Percentiles rank a stretch among this genome's conserved stretches.
These are phyloP conservation scores for Trialeurodes vaporariorum DNA, from an alignment of 1,140 invertebrate genomes.

Conservation along the genomic window DNA sequence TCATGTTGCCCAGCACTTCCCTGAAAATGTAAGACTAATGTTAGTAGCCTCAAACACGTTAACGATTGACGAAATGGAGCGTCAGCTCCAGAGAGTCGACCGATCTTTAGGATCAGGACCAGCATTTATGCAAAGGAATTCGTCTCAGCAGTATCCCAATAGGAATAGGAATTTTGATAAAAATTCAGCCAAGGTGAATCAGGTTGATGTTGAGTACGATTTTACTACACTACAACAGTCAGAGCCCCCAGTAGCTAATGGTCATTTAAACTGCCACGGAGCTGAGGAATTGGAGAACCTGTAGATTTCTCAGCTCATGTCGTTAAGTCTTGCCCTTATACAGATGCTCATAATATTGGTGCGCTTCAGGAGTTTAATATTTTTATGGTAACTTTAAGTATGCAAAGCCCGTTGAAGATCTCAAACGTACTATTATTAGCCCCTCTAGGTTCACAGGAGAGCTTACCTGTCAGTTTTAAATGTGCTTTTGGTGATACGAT, in stretches of 20 bases:
- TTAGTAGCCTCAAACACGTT: too few relatives aligned
- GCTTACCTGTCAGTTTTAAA: neutral
- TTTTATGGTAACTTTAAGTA: neutral
- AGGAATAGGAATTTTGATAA: too few relatives aligned
- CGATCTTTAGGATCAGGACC: neutral
- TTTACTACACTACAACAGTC: neutral
- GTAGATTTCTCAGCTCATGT: neutral
- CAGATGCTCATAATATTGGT: neutral
- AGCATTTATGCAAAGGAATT: neutral
- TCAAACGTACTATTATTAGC: neutral
- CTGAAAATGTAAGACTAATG: too few relatives aligned
- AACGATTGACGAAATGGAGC: too few relatives aligned
- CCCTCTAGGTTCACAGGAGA: neutral
- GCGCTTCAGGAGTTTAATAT: neutral
- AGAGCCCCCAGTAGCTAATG: neutral
- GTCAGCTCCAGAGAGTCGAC: too few relatives aligned
- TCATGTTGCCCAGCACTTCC: too few relatives aligned
- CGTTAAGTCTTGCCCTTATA: neutral
- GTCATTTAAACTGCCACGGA: neutral
- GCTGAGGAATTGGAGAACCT: neutral
- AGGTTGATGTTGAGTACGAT: neutral
- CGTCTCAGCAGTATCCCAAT: neutral
- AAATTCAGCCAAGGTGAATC: neutral
- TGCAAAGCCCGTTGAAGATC: neutral
- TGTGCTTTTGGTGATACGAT: neutral